Evolutionary conservation across 1,140 invertebrate species (phyloP), one percentile per base, ranked within the genome.

Genomic region (Drosophila pandora): DNA sequence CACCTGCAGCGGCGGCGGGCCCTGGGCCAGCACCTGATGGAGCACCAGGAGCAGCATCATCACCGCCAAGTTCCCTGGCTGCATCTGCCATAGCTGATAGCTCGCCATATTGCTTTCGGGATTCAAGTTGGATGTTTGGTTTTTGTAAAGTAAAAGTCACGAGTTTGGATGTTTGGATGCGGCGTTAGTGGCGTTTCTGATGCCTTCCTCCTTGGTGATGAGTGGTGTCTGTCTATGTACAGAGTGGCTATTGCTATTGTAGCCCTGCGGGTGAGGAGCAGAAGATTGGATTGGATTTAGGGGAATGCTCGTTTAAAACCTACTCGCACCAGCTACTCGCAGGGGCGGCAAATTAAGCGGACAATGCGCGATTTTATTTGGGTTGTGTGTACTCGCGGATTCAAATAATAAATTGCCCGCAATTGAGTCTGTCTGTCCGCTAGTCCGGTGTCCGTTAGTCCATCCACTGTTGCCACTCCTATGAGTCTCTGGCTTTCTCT

Each of bases 1-100:
- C 81, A 95, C 94, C 91, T 96, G 95, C 37, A 92, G 59, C 58
- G 78, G 88, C 72, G 80, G 75, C 25, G 80, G 71, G 5, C 72
- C 79, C 43, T 88, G 89, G 23, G 57, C 77, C 47, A 63, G 39
- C 17, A 76, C 8, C 49, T 62, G 49, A 23, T 65, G 34, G 13
- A 73, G 34, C 3, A 48, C 32, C 28, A 30, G 56, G 48, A 61
- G 55, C 49, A 75, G 53, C 59, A 64, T 22, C 45, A 56, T 25
- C 37, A 30, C 10, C n/a, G 49, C 49, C 54, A 60, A 6, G 37
- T 64, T 59, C 49, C 48, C 52, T 23, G 56, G 12, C 12, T 68
- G 49, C 30, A 39, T 22, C 43, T 47, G 43, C 21, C 43, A 21
- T 43, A 9, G 32, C 43, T 56, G 43, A 39, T 37, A 9, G 25